phyloP scores from a whole-genome alignment of 2,113 vertebrate genomes.

The Sula dactylatra region DNA sequence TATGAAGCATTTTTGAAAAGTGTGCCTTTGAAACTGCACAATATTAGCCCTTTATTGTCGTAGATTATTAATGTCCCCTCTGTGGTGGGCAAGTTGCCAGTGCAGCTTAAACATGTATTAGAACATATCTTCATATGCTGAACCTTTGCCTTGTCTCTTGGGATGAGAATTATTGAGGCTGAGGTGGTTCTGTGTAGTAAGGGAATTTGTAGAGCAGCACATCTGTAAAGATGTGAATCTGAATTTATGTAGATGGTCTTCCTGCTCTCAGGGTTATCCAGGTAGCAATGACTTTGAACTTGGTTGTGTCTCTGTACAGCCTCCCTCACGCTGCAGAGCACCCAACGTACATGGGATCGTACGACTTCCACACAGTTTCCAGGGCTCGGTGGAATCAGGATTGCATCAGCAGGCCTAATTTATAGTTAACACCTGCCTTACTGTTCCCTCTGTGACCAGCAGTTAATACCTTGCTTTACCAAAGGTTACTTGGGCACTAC shows the following conservation, averaged over 20 bases:
- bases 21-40: slow-evolving; percentile 29
- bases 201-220: not conserved
- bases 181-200: not conserved
- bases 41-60: not conserved
- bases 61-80: not conserved
- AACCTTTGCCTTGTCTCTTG: not conserved
- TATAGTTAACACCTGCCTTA: not conserved
- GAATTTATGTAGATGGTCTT: fast-evolving
- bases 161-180: not conserved
- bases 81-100: not conserved
- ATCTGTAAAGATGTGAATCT: not conserved
- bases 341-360: not conserved
- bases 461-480: not conserved
- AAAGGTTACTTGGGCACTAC: not conserved
- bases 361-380: not conserved
- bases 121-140: not conserved
- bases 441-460: not conserved
- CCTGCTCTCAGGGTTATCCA: not conserved
- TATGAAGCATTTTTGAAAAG: slow-evolving; percentile 50
- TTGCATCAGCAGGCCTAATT: not conserved
- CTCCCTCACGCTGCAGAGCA: fast-evolving
- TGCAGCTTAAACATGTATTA: not conserved
- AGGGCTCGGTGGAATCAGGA: not conserved
- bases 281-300: not conserved
- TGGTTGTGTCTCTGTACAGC: not conserved